These are phyloP conservation scores for Tenthredo amoena DNA, from an alignment of 2,888 invertebrate species.

Conservation along the genomic window DNA sequence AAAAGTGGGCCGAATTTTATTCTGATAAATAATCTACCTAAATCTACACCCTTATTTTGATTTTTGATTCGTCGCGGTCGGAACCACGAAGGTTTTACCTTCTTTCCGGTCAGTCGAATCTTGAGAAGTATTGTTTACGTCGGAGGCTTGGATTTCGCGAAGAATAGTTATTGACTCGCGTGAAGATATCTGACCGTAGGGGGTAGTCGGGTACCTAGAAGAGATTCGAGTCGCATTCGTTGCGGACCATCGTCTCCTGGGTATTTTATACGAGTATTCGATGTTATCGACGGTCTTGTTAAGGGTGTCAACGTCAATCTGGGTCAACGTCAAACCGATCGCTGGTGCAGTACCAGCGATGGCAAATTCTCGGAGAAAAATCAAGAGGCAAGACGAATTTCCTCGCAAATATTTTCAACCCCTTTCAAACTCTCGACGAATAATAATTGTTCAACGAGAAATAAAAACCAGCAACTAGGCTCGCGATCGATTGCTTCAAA, in stretches of 20 bases:
- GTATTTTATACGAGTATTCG: conserved; percentile 29
- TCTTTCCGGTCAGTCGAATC: background rate
- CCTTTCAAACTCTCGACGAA: background rate
- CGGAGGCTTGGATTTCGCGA: background rate
- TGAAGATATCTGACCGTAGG: background rate
- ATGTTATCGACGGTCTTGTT: conserved; percentile 39
- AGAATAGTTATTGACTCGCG: conserved; percentile 32
- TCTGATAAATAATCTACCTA: background rate
- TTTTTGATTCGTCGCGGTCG: background rate
- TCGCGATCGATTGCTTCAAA: background rate
- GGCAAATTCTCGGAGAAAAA: background rate
- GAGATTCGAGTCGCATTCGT: background rate
- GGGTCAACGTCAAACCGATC: conserved; percentile 35
- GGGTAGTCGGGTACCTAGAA: background rate
- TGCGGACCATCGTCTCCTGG: conserved; percentile 1
- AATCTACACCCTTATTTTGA: background rate
- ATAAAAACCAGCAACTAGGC: background rate
- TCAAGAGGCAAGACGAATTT: background rate
- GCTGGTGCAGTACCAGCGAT: background rate
- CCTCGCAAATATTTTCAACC: background rate
- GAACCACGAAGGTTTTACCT: background rate
- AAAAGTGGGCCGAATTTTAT: background rate
- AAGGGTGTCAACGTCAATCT: conserved; percentile 45
- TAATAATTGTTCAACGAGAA: background rate
- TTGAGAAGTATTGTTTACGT: conserved; percentile 5